Conservation (phyloP, 1,140 invertebrate species). For the Thalassaphorura encarpata region DNA sequence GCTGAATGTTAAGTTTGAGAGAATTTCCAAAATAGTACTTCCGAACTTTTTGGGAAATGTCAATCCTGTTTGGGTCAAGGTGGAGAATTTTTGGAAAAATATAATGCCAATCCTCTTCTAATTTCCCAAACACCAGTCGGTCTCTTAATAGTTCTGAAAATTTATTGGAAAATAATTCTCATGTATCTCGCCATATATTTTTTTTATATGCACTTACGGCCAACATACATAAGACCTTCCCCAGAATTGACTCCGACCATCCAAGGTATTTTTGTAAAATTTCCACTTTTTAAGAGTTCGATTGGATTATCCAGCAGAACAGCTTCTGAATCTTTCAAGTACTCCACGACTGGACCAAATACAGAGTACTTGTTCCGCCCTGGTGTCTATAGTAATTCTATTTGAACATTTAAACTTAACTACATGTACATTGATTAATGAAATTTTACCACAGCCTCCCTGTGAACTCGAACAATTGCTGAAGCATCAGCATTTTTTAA, state of each 20-base stretch:
- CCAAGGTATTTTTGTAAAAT: slow-evolving; percentile 46
- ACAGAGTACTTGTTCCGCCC: slow-evolving; percentile 5
- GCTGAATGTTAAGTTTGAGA: slow-evolving; percentile 1
- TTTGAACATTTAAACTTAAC: background rate
- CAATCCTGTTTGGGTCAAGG: too few relatives aligned
- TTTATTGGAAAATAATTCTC: too few relatives aligned
- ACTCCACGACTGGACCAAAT: slow-evolving; percentile 33
- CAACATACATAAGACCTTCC: slow-evolving; percentile 17
- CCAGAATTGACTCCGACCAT: slow-evolving; percentile 43
- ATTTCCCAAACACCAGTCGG: too few relatives aligned
- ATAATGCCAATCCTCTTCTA: too few relatives aligned
- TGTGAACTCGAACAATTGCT: slow-evolving; percentile 35
- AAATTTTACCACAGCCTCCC: slow-evolving; percentile 25
- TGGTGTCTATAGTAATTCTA: background rate
- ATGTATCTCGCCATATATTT: too few relatives aligned
- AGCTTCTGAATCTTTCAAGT: slow-evolving; percentile 30
- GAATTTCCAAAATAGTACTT: slow-evolving; percentile 21
- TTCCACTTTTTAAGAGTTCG: slow-evolving; percentile 34
- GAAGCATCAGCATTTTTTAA: slow-evolving; percentile 42
- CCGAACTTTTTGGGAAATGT: slow-evolving; percentile 13
- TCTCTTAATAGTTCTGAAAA: too few relatives aligned
- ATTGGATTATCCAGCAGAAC: slow-evolving; percentile 38
- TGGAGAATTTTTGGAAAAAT: too few relatives aligned
- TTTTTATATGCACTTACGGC: too few relatives aligned
- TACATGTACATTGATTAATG: background rate